Evolutionary conservation across 2,888 invertebrate species (phyloP).

Genomic region (Autographa gamma): DNA sequence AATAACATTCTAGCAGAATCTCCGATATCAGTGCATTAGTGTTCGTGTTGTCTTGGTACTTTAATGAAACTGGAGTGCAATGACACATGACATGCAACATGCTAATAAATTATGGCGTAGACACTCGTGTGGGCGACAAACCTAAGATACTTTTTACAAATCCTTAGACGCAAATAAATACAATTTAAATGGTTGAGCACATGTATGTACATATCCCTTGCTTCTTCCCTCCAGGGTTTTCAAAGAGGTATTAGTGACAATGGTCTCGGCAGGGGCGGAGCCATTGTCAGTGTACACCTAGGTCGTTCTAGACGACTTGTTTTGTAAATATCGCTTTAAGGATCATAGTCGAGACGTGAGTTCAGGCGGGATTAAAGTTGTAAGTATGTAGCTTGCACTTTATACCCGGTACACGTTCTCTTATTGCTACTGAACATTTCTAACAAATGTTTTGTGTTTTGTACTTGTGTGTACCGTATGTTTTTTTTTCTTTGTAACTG

Average conservation of each 20-base stretch:
- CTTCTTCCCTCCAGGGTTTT: conserved; percentile 61
- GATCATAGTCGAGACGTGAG: conserved; percentile 10
- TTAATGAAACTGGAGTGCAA: too few species aligned
- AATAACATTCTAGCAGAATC: too few species aligned
- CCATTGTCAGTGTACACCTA: conserved; percentile 54
- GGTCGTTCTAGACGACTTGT: conserved; percentile 60
- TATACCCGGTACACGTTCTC: neutral
- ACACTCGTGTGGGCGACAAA: too few species aligned
- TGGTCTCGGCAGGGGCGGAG: conserved; percentile 58
- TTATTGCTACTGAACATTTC: conserved; percentile 1
- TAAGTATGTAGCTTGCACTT: conserved; percentile 2
- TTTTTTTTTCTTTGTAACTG: neutral
- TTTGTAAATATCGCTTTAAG: conserved; percentile 62
- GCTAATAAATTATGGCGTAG: too few species aligned
- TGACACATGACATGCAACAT: too few species aligned
- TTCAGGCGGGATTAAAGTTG: conserved; percentile 3
- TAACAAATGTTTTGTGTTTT: neutral
- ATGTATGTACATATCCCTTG: conserved; percentile 11
- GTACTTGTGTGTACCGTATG: neutral
- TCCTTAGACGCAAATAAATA: too few species aligned
- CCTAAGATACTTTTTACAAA: too few species aligned
- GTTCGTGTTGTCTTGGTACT: too few species aligned
- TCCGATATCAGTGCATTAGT: too few species aligned
- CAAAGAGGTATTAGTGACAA: conserved; percentile 70
- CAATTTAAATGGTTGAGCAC: too few species aligned